These are phyloP conservation scores for Spatulosminthurus flaviceps DNA, from an alignment of 2,888 invertebrate genomes.

Conservation along the genomic window DNA sequence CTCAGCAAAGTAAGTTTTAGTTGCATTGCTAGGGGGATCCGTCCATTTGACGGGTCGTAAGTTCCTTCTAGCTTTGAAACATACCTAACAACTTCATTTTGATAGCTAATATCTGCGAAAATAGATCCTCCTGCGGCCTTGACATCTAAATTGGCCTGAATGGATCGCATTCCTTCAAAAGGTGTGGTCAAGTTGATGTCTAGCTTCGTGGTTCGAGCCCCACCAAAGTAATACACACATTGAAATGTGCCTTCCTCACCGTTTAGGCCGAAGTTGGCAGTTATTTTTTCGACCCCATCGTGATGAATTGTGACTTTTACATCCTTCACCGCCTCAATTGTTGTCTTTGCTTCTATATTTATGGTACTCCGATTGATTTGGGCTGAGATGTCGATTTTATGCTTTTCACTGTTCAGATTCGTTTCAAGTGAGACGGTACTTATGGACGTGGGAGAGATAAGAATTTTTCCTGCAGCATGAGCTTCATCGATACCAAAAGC, in stretches of 20 bases:
- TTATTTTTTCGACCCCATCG: constrained; percentile 33
- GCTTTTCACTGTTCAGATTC: constrained; percentile 52
- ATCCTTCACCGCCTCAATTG: constrained; percentile 51
- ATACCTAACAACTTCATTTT: constrained; percentile 59
- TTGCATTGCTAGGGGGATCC: constrained; percentile 17
- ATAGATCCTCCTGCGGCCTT: constrained; percentile 27
- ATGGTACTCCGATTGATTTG: constrained; percentile 37
- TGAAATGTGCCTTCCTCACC: constrained; percentile 56
- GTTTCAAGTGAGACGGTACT: constrained; percentile 51
- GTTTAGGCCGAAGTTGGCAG: constrained; percentile 49
- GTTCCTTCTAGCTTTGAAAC: constrained; percentile 55
- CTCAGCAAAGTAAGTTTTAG: constrained; percentile 56
- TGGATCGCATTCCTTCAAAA: constrained; percentile 49
- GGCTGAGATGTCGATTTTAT: constrained; percentile 53
- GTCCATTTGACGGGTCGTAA: neutral
- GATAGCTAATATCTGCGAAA: constrained; percentile 48
- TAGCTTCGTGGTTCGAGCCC: constrained; percentile 49
- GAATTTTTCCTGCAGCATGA: constrained; percentile 40
- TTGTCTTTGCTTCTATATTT: constrained; percentile 52
- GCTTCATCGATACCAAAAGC: constrained; percentile 43
- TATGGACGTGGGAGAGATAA: constrained; percentile 48
- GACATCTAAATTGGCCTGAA: constrained; percentile 50
- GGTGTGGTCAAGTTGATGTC: constrained; percentile 57
- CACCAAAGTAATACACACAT: constrained; percentile 52
- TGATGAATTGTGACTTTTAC: constrained; percentile 43